These are phyloP conservation scores for Lochmaea crataegi DNA, from an alignment of 2,888 invertebrate genomes.

Conservation along the genomic window DNA sequence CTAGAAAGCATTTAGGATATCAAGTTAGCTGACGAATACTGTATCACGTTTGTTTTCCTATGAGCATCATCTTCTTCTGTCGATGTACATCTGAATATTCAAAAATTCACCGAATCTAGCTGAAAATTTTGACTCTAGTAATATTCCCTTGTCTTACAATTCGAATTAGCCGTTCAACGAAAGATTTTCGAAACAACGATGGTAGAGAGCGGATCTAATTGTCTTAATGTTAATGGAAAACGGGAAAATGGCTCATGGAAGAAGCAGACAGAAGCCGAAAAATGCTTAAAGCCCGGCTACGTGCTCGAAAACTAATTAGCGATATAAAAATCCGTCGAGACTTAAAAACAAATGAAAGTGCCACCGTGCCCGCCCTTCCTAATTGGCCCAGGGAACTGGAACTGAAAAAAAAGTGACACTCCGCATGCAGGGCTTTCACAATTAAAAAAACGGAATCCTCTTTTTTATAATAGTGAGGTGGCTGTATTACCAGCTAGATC, in stretches of 20 bases:
- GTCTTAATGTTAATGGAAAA: slow-evolving; percentile 1
- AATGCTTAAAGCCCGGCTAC: slow-evolving; percentile 51
- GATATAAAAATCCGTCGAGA: slow-evolving; percentile 66
- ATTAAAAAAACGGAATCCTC: slow-evolving; percentile 54
- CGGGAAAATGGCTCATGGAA: not conserved
- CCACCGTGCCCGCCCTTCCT: slow-evolving; percentile 46
- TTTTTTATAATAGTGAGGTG: not conserved
- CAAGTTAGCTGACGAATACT: too few relatives aligned
- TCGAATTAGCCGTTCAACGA: not conserved
- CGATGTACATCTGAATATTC: too few relatives aligned
- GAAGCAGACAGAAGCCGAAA: slow-evolving; percentile 29
- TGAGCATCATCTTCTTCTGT: too few relatives aligned
- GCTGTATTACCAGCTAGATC: too few relatives aligned
- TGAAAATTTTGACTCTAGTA: too few relatives aligned
- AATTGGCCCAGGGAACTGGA: slow-evolving; percentile 46
- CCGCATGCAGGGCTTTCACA: slow-evolving; percentile 62
- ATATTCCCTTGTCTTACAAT: not conserved
- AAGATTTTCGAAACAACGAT: slow-evolving; percentile 3
- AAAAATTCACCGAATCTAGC: too few relatives aligned
- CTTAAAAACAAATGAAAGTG: slow-evolving; percentile 64
- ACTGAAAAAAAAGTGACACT: slow-evolving; percentile 60
- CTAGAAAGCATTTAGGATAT: too few relatives aligned
- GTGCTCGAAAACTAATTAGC: slow-evolving; percentile 66
- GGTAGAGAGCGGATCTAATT: slow-evolving; percentile 16
- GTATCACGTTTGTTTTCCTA: too few relatives aligned